A percentile compares a stretch with the other conserved stretches of the same genome.
Evolutionary conservation across 2,888 invertebrate genomes (phyloP).

Genomic region (Merodon equestris): DNA sequence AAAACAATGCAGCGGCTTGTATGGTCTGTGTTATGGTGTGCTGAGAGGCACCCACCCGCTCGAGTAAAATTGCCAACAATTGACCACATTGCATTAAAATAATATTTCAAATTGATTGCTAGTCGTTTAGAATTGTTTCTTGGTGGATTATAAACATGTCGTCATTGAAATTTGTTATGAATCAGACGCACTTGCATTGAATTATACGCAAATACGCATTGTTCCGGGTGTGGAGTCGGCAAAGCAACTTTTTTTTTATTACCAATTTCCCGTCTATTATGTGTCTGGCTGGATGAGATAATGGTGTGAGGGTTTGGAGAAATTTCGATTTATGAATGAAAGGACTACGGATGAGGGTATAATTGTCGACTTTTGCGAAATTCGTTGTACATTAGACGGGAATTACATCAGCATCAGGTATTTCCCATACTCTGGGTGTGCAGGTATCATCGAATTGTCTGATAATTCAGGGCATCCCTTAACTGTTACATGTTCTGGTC

Average conservation of each 20-base stretch:
- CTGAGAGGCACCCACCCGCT: constrained; percentile 39
- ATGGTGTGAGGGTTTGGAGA: constrained; percentile 25
- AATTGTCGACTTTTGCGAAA: no score
- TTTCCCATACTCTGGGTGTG: no score
- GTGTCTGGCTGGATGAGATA: constrained; percentile 46
- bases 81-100: constrained; percentile 61
- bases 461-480: no score
- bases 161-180: background rate
- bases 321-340: constrained; percentile 59
- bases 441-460: no score
- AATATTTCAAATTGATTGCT: constrained; percentile 15
- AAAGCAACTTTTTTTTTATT: no score
- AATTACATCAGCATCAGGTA: no score
- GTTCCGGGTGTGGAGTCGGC: constrained; percentile 24
- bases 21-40: no score
- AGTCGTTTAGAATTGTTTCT: background rate
- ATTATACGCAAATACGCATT: constrained; percentile 7
- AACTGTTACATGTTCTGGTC: no score
- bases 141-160: no score
- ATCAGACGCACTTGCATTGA: background rate
- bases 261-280: constrained; percentile 43
- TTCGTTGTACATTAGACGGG: no score
- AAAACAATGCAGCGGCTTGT: no score
- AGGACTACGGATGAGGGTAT: no score
- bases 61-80: constrained; percentile 61